phyloP scores from a whole-genome alignment of 2,888 invertebrate genomes.

The Lamellibrachia columna region DNA sequence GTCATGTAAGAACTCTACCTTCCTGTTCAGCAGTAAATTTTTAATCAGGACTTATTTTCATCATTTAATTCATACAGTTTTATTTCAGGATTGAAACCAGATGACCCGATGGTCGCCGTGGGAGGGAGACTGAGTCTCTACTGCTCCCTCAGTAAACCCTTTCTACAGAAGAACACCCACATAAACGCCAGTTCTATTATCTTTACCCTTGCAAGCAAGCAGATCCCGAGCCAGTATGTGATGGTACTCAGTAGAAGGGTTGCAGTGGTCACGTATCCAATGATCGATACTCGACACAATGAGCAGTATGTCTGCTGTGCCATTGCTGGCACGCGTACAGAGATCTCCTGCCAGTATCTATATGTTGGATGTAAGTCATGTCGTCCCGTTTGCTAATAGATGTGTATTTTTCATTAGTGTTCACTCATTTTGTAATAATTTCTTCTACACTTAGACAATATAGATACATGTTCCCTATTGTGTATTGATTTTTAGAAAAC shows the following conservation, averaged over 20 bases:
- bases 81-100: neutral
- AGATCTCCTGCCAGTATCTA: neutral
- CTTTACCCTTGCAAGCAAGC: neutral
- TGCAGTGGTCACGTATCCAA: neutral
- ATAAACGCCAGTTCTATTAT: neutral
- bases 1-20: too few species aligned
- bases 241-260: neutral
- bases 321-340: neutral
- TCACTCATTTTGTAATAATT: too few species aligned
- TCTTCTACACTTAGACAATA: too few species aligned
- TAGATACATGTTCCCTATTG: neutral
- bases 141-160: neutral
- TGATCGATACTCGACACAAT: neutral
- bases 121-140: neutral
- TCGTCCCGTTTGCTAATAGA: neutral
- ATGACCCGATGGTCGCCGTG: neutral
- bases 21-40: too few species aligned
- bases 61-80: too few species aligned
- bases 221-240: neutral
- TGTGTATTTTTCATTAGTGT: neutral
- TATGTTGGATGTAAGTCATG: neutral
- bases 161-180: neutral
- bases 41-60: too few species aligned
- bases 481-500: neutral
- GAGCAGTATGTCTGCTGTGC: neutral